These are phyloP conservation scores for Semnornis frantzii DNA, from an alignment of 2,113 vertebrate species.

Conservation along the genomic window DNA sequence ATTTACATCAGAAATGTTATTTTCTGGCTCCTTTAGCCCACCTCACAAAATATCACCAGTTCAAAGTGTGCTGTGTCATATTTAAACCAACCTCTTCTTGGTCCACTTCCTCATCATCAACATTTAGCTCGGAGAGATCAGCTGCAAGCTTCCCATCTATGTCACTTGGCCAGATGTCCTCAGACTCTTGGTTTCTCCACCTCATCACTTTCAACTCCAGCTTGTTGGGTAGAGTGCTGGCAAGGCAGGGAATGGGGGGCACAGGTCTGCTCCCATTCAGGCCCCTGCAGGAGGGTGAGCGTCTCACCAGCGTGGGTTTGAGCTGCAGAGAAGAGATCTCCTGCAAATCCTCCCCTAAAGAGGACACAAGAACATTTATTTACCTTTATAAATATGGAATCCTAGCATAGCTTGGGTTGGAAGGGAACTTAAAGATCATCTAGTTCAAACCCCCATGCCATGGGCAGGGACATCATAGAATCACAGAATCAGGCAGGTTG, in stretches of 20 bases:
- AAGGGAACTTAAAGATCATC: too few relatives aligned
- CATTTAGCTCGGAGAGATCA: constrained; percentile 71
- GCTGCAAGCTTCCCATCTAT: constrained; percentile 55
- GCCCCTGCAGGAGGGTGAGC: constrained; percentile 73
- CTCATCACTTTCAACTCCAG: background rate
- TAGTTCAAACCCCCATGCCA: too few relatives aligned
- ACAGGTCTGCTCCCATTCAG: constrained; percentile 78
- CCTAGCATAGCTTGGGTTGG: too few relatives aligned
- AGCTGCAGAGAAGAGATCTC: constrained; percentile 73
- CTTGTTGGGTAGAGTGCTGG: constrained; percentile 70
- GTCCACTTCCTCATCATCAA: constrained; percentile 80
- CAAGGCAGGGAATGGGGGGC: constrained; percentile 73
- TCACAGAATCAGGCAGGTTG: too few relatives aligned
- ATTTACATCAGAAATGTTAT: background rate
- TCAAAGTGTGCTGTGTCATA: accelerated
- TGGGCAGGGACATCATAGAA: too few relatives aligned
- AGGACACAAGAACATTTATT: background rate
- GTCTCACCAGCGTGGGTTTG: constrained; percentile 74
- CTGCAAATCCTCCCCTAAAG: constrained; percentile 45
- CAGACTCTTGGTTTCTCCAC: constrained; percentile 59
- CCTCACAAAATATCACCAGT: accelerated
- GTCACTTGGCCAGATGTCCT: constrained; percentile 41
- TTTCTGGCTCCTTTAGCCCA: background rate
- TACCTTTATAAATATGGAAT: background rate
- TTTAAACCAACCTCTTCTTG: constrained; percentile 84